Base-by-base conservation (phyloP, 1,140 invertebrate genomes). In the Brachystomella parvula region DNA sequence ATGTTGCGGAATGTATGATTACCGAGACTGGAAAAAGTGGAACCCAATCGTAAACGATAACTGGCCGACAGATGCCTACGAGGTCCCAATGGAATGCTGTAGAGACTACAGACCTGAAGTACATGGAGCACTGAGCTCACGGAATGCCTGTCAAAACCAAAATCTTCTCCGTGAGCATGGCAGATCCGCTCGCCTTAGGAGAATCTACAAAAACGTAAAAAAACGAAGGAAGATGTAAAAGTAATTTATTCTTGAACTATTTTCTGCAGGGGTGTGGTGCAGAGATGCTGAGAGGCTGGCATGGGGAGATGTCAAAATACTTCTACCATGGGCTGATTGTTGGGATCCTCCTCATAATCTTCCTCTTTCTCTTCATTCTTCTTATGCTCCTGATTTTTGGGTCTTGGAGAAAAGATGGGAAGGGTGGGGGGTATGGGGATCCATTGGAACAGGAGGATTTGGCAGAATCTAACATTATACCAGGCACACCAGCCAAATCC, bases 381-480 rank as follows among this genome's bases (percentile, higher is more conserved):
- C 35, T 39, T 53, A 12, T 53, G 49, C 24, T 53, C 12, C 24
- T 15, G 49, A 44, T n/a, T 24, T 6, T 53, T 9, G 12, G 49
- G 2, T 17, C 31, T 3, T 9, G 28, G 3, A 6, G 58, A 28
- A 19, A 31, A 9, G 3, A 60, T 19, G 6, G 32, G 6, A 6
- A 60, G 12, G 21, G 28, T 3, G 58, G 9, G 32, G 29, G 30
- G 6, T 60, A 9, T 6, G 29, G 30, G 28, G 61, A 63, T 28
- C 61, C 61, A 29, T 26, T n/a, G 19, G 61, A 63, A 39, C 39
- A 63, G 28, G 61, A 63, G 30, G 44, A 63, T 33, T 39, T 47
- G 24, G 47, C 29, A 2, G 61, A 63, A 28, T 63, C 61, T 17
- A 44, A 63, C 9, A 63, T 63, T 33, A 63, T 63, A 17, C 61